Base-by-base conservation (phyloP, 1,140 invertebrate species). In the Euwallacea fornicatus region DNA sequence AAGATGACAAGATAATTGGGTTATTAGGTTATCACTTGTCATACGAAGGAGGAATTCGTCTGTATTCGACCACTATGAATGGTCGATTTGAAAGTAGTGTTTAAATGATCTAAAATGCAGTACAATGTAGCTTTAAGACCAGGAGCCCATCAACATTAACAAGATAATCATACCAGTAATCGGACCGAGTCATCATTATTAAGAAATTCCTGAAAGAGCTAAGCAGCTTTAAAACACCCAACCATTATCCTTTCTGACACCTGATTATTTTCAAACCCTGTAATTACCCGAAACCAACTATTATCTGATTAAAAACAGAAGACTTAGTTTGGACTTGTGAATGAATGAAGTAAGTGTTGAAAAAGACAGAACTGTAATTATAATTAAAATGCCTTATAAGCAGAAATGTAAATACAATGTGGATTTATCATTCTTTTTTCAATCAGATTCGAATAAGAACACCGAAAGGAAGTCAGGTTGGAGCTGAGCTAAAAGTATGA, bases 241-340 rank as follows among this genome's bases (percentile, higher is more conserved):
- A 47, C 61, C 47, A 63, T 63, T 66, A 66, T 42, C 47, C 21
- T 54, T 66, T 55, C 44, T 66, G 64, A 66, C 64, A 66, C 64
- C 41, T 56, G 64, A 42, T 66, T 66, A 66, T 66, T 66, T 66
- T 13, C 8, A 41, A 55, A 66, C 33, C 47, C 64, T 16, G 43
- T 55, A 66, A 66, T 66, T 66, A 66, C 53, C 15, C 42, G 8
- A 11, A 47, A 47, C 50, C 15, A 9, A 55, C 43, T 7, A 66
- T 66, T 66, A 66, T 66, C 47, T 66, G 13, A 53, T 66, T 66
- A 66, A 55, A 66, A 66, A 54, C 47, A 54, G 64, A 55, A 54
- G 47, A 42, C 47, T 56, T 42, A 42, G 47, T 66, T 55, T 56
- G 64, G 64, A 55, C 55, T 55, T 55, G 21, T 42, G 53, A 66